A percentile compares a stretch with the other conserved stretches of the same genome.
Conservation (phyloP, 2,113 vertebrate genomes). For the Micromys minutus region DNA sequence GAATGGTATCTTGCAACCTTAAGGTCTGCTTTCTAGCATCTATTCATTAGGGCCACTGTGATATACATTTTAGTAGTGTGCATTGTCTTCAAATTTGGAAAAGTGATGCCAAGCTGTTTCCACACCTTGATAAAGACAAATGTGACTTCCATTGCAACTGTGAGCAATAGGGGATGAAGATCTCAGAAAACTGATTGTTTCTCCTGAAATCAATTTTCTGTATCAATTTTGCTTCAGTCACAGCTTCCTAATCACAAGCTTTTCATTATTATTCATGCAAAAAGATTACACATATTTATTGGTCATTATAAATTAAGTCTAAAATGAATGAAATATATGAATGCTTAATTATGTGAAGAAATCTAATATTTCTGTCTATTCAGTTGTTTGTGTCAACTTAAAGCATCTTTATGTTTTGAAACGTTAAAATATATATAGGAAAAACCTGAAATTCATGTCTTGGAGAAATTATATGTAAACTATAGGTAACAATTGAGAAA, state of each 20-base stretch:
- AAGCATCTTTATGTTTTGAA: background rate
- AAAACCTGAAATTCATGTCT: background rate
- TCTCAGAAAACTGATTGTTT: constrained; percentile 18
- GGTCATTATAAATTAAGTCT: background rate
- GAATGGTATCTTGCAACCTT: background rate
- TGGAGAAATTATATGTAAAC: background rate
- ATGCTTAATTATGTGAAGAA: background rate
- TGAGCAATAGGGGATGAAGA: constrained; percentile 24
- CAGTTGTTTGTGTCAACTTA: background rate
- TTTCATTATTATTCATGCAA: background rate
- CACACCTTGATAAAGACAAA: background rate
- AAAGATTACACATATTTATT: background rate
- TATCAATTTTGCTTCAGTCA: constrained; percentile 38
- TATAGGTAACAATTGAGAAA: background rate
- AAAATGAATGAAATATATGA: background rate
- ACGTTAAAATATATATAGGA: background rate
- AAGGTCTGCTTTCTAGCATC: background rate
- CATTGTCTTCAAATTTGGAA: constrained; percentile 31
- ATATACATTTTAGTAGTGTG: background rate
- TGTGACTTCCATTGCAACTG: constrained; percentile 3
- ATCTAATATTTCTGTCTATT: background rate
- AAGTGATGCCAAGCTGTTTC: background rate
- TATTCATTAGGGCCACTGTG: background rate
- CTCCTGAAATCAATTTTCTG: constrained; percentile 70
- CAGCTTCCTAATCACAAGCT: constrained; percentile 8